Evolutionary conservation across 2,113 vertebrate genomes (phyloP).

Genomic region (Syngnathoides biaculeatus): DNA sequence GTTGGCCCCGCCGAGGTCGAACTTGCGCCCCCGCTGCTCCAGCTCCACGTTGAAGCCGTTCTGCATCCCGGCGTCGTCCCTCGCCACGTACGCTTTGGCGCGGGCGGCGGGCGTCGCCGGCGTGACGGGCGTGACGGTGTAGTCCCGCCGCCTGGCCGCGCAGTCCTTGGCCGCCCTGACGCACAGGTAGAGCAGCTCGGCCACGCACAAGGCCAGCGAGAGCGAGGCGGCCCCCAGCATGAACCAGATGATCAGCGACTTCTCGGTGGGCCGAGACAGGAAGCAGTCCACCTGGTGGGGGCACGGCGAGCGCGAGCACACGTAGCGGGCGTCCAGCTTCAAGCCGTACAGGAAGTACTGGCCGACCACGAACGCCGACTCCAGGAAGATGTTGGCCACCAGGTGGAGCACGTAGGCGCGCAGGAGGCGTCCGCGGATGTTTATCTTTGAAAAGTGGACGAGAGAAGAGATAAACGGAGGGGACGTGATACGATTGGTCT

Average conservation of each 20-base stretch:
- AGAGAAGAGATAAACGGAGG: not conserved
- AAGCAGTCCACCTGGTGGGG: slow-evolving; percentile 95
- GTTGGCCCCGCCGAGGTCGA: slow-evolving; percentile 6
- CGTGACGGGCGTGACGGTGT: slow-evolving; percentile 71
- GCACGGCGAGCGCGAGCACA: slow-evolving; percentile 83
- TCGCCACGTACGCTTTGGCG: slow-evolving; percentile 57
- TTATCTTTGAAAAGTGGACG: slow-evolving; percentile 55
- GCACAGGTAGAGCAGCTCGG: slow-evolving; percentile 88
- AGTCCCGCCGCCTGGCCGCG: slow-evolving; percentile 71
- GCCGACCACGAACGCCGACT: slow-evolving; percentile 85
- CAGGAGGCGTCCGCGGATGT: slow-evolving; percentile 83
- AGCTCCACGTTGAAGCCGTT: slow-evolving; percentile 76
- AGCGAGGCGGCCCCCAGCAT: slow-evolving; percentile 90
- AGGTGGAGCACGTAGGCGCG: slow-evolving; percentile 89
- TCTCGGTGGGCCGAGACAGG: slow-evolving; percentile 93
- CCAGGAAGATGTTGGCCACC: slow-evolving; percentile 85
- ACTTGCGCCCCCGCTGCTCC: slow-evolving; percentile 66
- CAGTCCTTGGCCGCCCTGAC: slow-evolving; percentile 84
- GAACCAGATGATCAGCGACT: slow-evolving; percentile 94
- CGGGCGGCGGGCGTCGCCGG: slow-evolving; percentile 34
- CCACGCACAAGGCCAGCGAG: slow-evolving; percentile 84
- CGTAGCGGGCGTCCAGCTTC: slow-evolving; percentile 79
- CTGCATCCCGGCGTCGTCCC: slow-evolving; percentile 61
- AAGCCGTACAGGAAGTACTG: slow-evolving; percentile 93
- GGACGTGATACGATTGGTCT: too few species aligned